Conservation (phyloP, 2,797 vertebrate species). For the Tapera naevia region DNA sequence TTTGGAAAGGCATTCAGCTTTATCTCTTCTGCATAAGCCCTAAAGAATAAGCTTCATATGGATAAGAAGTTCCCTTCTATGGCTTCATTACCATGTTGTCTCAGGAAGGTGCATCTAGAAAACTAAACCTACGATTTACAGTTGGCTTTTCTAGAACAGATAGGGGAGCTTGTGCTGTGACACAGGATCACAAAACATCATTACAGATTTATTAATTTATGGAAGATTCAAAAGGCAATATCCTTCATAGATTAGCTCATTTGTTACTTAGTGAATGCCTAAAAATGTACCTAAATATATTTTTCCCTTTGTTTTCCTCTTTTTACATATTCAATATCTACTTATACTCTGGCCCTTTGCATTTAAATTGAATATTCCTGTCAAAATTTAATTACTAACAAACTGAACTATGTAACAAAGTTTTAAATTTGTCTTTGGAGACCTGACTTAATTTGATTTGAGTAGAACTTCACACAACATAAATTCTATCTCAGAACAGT, state of each 20-base stretch:
- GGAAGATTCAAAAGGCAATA: not conserved
- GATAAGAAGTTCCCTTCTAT: not conserved
- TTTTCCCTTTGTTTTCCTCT: not conserved
- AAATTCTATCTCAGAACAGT: not conserved
- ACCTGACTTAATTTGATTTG: conserved; percentile 28
- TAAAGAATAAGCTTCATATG: not conserved
- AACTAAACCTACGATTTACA: not conserved
- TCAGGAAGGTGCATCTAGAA: not conserved
- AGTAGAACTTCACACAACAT: not conserved
- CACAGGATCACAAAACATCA: not conserved
- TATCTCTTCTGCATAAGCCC: not conserved
- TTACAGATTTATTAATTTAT: not conserved
- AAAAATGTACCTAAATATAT: not conserved
- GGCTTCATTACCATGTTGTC: not conserved
- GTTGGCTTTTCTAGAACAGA: not conserved
- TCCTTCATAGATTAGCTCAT: not conserved
- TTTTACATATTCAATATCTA: not conserved
- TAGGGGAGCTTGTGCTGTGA: not conserved
- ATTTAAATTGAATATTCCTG: conserved; percentile 1
- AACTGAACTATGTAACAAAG: conserved; percentile 7
- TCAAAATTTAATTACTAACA: conserved; percentile 26
- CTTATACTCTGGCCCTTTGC: not conserved
- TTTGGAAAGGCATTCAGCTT: not conserved
- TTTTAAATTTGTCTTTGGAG: conserved; percentile 12
- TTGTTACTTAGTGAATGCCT: not conserved